phyloP scores from a whole-genome alignment of 2,888 invertebrate species.

The Ommatoiulus sabulosus region DNA sequence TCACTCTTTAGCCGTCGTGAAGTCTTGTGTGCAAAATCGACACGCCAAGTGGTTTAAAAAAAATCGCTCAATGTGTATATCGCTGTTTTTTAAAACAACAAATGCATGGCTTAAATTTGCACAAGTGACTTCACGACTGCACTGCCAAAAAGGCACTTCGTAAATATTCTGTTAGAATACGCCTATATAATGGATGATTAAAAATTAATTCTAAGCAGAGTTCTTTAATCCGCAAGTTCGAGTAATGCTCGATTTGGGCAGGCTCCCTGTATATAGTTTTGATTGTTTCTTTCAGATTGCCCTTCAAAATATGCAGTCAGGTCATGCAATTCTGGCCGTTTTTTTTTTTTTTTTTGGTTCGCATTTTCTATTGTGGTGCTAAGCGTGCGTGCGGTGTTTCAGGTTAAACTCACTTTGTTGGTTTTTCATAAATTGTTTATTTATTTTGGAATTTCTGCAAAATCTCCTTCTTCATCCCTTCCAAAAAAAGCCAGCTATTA shows the following conservation, averaged over 20 bases:
- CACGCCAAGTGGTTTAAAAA: no score
- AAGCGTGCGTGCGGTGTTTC: constrained; percentile 32
- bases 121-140: no score
- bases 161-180: no score
- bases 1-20: no score
- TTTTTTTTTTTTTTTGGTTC: not conserved
- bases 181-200: no score
- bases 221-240: not conserved
- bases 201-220: not conserved
- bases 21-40: no score
- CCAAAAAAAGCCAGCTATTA: constrained; percentile 38
- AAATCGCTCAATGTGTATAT: no score
- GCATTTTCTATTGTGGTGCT: not conserved
- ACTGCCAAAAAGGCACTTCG: no score
- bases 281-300: not conserved
- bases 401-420: constrained; percentile 47
- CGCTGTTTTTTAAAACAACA: no score
- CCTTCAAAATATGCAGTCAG: not conserved
- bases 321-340: not conserved
- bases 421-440: constrained; percentile 38
- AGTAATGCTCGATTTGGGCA: not conserved
- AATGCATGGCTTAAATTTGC: no score
- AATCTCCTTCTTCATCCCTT: constrained; percentile 17
- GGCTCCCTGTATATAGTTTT: not conserved
- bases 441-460: constrained; percentile 24